A percentile compares a stretch with the other conserved stretches of the same genome.
phyloP scores from a whole-genome alignment of 2,888 invertebrate species.

The Lycaena phlaeas region DNA sequence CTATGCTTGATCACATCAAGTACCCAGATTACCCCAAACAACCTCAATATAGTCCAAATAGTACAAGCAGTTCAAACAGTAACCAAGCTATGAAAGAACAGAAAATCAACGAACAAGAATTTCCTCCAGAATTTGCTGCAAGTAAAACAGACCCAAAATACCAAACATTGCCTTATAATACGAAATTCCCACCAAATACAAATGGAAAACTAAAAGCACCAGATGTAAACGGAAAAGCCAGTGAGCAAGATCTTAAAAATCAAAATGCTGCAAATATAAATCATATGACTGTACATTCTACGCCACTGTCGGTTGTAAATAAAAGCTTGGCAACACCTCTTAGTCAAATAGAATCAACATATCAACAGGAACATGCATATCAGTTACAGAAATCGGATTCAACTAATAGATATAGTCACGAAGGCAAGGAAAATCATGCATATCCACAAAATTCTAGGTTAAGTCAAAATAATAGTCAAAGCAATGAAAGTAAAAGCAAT shows the following conservation, averaged over 20 bases:
- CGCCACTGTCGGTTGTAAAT: constrained; percentile 69
- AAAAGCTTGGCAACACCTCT: constrained; percentile 78
- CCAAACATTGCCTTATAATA: constrained; percentile 92
- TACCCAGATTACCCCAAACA: constrained; percentile 65
- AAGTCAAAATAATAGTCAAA: constrained; percentile 58
- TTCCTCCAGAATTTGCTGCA: constrained; percentile 79
- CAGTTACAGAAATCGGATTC: constrained; percentile 69
- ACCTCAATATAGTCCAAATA: constrained; percentile 73
- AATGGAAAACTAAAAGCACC: constrained; percentile 51
- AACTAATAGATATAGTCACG: constrained; percentile 64
- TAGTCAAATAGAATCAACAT: constrained; percentile 72
- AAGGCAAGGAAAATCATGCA: constrained; percentile 72
- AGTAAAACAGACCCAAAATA: constrained; percentile 92
- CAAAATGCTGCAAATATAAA: constrained; percentile 48
- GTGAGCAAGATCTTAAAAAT: constrained; percentile 46
- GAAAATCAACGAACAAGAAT: constrained; percentile 69
- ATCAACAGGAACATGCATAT: constrained; percentile 68
- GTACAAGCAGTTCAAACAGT: constrained; percentile 64
- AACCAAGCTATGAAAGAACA: constrained; percentile 62
- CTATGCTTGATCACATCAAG: constrained; percentile 55
- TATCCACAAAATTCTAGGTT: constrained; percentile 63
- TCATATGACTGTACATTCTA: constrained; percentile 71
- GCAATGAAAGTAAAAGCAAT: constrained; percentile 43
- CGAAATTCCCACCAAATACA: constrained; percentile 84
- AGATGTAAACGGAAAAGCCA: constrained; percentile 49